These are phyloP conservation scores for Sebastes alutus DNA, from an alignment of 2,797 vertebrate genomes.

Conservation along the genomic window DNA sequence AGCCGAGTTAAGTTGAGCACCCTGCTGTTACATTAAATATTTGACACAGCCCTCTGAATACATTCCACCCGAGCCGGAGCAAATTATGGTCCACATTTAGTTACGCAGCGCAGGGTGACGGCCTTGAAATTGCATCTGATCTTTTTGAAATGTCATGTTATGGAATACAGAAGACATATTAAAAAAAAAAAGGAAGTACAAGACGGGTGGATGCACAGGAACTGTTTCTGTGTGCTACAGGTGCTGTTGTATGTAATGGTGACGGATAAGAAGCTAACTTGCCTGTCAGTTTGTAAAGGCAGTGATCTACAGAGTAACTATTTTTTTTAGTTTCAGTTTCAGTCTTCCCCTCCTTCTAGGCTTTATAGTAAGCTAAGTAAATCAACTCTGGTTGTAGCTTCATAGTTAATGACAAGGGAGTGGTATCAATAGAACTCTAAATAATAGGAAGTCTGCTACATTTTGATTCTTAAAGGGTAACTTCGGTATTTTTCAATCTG, in stretches of 20 bases:
- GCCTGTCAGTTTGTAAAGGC: neutral
- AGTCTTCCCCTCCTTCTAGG: neutral
- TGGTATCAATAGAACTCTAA: neutral
- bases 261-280: neutral
- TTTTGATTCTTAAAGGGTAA: neutral
- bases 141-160: conserved; percentile 31
- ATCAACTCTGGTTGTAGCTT: neutral
- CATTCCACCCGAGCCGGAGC: neutral
- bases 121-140: conserved; percentile 18
- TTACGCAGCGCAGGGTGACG: neutral
- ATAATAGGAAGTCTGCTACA: neutral
- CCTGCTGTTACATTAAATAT: conserved; percentile 35
- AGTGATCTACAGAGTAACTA: neutral
- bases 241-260: neutral
- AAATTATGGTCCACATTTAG: conserved; percentile 31
- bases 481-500: neutral
- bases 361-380: neutral
- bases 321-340: neutral
- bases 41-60: conserved; percentile 27
- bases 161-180: neutral
- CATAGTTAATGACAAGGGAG: neutral
- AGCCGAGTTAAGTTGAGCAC: conserved; percentile 15
- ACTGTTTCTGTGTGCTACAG: neutral
- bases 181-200: neutral
- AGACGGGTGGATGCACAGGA: neutral